Base-by-base conservation (phyloP, 2,113 vertebrate genomes). In the Scartelaos histophorus region DNA sequence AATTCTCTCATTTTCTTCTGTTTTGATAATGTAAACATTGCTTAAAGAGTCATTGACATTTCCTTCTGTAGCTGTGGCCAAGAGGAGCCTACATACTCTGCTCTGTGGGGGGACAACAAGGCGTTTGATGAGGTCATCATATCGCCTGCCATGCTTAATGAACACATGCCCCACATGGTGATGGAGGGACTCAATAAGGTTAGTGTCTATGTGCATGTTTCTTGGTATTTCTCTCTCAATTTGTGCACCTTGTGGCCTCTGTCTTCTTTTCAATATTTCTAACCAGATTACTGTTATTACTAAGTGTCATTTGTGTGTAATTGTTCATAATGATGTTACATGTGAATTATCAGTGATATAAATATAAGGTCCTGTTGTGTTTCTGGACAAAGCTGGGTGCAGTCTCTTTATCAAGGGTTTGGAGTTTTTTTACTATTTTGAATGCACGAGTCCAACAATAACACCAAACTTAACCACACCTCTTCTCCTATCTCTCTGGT, bases 101-200 rank as follows among this genome's bases (percentile, higher is more conserved):
- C 98, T 71, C 96, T 99, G 81, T 99, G 97, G 98, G 97, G 96
- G 0, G 96, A 99, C 92, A 99, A 99, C 87, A 98, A 98, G 87
- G 95, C 96, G 5, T 99, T 99, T 73, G 93, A 98, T 4, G 97
- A 99, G 90, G 98, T 99, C 88, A 97, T 99, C 93, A 99, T 99
- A 90, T 99, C 98, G 0, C 96, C 98, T 0, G 98, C 98, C 49
- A 99, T 99, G 98, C 91, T 99, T 70, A 98, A 99, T 0, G 97
- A 99, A 61, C 98, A 99, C 89, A 94, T 99, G 84, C 97, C 98
- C 0, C 96, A 98, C 0, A 96, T 99, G 90, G 98, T 99, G 90
- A 98, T 99, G 95, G 96, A 98, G 80, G 98, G 98, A 29, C 96
- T 99, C 34, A 95, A 99, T 91, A 99, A 99, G 97, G 98, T 99